Base-by-base conservation (phyloP, 2,113 vertebrate species). In the Chamaetylas fuelleborni region DNA sequence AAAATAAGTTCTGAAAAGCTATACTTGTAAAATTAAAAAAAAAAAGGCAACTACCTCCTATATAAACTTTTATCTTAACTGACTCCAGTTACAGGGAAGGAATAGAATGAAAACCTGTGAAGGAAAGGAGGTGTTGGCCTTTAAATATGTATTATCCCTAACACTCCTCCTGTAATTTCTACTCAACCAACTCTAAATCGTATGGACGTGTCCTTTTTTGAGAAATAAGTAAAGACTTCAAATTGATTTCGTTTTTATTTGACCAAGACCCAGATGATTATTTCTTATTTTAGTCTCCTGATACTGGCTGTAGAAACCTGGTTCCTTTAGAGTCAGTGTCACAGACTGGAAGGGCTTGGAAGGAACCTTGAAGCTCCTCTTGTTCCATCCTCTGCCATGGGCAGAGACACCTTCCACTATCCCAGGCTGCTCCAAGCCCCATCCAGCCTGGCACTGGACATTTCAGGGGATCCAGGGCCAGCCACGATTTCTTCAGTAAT, bases 171-270 rank as follows among this genome's bases (percentile, higher is more conserved):
- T 77, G 0, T 40, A 24, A 33, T 4, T 83, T 56, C 19, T 2
- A 10, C 22, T 45, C n/a, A 5, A 1, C 24, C 57, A 20, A 10
- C 23, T 57, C 7, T 60, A 24, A 56, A 54, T 47, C 5, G 5
- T 14, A 12, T 47, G 33, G 19, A 14, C 3, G 0, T 29, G 18
- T 6, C 5, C 26, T n/a, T n/a, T 66, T 22, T 5, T 5, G 15
- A 11, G 28, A 24, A 56, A 40, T 2, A 17, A 38, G 23, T 20
- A 7, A 53, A 42, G 48, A 14, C 20, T 24, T 56, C 8, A 8
- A 28, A 47, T 65, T 33, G 2, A 31, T 42, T 56, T 43, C 2
- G 14, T 45, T 67, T 47, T 67, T 17, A 47, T 77, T 70, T 61
- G 34, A 69, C 25, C 38, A 33, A 12, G 9, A 9, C 50, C 54